These are phyloP conservation scores for Chloroceryle amazona DNA, from an alignment of 2,797 vertebrate species.

Conservation along the genomic window DNA sequence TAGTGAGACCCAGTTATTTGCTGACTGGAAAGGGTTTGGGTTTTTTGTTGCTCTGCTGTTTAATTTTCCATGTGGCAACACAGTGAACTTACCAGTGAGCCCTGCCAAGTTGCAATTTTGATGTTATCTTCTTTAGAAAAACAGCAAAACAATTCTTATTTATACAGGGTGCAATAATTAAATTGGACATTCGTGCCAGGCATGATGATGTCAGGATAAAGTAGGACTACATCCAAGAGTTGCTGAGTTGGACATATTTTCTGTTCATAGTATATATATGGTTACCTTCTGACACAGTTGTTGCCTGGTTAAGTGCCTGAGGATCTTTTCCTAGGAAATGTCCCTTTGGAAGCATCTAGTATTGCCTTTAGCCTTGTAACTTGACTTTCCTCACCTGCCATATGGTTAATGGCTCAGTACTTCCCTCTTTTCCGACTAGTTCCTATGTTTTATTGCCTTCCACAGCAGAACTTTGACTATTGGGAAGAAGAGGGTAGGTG, in stretches of 20 bases:
- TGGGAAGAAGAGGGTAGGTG: not conserved
- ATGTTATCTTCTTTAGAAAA: constrained; percentile 67
- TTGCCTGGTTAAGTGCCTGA: not conserved
- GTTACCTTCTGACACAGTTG: not conserved
- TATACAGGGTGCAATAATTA: constrained; percentile 27
- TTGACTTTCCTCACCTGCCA: not conserved
- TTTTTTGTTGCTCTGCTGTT: constrained; percentile 16
- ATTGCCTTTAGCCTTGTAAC: not conserved
- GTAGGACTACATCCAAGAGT: not conserved
- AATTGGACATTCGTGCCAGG: not conserved
- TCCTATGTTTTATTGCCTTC: not conserved
- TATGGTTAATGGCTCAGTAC: not conserved
- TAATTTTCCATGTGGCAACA: constrained; percentile 65
- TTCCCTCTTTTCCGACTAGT: not conserved
- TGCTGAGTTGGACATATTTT: constrained; percentile 1
- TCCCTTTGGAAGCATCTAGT: not conserved
- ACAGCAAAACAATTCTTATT: constrained; percentile 52
- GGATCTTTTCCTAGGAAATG: not conserved
- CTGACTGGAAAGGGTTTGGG: constrained; percentile 24
- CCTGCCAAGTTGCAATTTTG: constrained; percentile 43
- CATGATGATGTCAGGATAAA: not conserved
- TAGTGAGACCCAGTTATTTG: not conserved
- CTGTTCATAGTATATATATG: not conserved
- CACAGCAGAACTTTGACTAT: not conserved
- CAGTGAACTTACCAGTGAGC: constrained; percentile 33